Evolutionary conservation across 2,797 vertebrate species (phyloP).

Genomic region (Myoxocephalus aenaeus): DNA sequence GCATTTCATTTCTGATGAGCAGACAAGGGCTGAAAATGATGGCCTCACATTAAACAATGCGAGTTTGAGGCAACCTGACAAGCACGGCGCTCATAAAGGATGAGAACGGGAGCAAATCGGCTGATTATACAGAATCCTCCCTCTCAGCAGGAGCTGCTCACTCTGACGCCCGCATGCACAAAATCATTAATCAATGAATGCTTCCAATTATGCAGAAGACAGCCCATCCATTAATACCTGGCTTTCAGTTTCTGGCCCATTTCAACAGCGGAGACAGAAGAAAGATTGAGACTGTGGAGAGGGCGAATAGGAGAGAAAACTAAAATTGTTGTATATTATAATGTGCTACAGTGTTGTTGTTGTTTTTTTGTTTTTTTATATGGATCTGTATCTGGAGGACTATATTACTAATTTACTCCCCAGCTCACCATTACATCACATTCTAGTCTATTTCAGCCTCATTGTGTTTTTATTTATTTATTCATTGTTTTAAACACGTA

Average conservation of each 20-base stretch:
- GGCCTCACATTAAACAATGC: slow-evolving; percentile 60
- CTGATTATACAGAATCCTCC: slow-evolving; percentile 74
- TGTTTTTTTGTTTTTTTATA: neutral
- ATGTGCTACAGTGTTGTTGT: neutral
- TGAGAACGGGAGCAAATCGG: slow-evolving; percentile 67
- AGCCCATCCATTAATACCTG: slow-evolving; percentile 71
- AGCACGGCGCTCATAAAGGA: slow-evolving; percentile 44
- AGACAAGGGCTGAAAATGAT: slow-evolving; percentile 35
- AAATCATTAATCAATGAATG: slow-evolving; percentile 80
- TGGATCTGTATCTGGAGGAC: neutral
- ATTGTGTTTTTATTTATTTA: neutral
- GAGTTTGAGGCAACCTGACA: slow-evolving; percentile 55
- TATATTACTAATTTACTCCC: neutral
- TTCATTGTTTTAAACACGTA: neutral
- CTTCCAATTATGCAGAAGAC: slow-evolving; percentile 73
- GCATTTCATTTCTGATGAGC: slow-evolving; percentile 62
- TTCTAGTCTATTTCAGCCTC: neutral
- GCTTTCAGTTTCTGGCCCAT: slow-evolving; percentile 54
- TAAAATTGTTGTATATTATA: slow-evolving; percentile 13
- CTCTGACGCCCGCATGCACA: slow-evolving; percentile 67
- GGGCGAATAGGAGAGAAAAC: neutral
- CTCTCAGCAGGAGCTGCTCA: slow-evolving; percentile 66
- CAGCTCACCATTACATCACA: neutral
- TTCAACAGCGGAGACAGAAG: slow-evolving; percentile 38
- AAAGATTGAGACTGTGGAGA: slow-evolving; percentile 1